These are phyloP conservation scores for Trachemys scripta DNA, from an alignment of 2,113 vertebrate species.

Conservation along the genomic window DNA sequence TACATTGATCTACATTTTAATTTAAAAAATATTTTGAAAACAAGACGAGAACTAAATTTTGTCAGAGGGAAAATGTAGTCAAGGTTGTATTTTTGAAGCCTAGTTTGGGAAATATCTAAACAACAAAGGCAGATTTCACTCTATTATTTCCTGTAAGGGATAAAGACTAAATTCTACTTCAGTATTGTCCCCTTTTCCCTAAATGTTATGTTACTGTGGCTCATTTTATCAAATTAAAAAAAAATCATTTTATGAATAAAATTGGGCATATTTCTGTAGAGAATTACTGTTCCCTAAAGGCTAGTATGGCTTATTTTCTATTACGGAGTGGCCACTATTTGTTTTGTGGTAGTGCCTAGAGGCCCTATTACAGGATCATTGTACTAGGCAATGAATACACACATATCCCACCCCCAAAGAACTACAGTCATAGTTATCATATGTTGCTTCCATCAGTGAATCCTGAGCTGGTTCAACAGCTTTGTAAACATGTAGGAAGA, in stretches of 20 bases:
- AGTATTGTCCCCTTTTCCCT: background rate
- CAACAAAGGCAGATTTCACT: background rate
- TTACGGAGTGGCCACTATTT: background rate
- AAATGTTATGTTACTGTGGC: background rate
- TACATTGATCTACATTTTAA: background rate
- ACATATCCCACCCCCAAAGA: background rate
- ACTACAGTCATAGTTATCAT: background rate
- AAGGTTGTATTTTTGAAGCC: background rate
- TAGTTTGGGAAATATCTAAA: background rate
- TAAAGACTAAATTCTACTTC: background rate
- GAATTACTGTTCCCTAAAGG: background rate
- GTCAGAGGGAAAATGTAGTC: background rate
- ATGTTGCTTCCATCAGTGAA: background rate
- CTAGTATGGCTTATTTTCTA: background rate
- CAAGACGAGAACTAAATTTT: background rate
- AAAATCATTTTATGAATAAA: background rate
- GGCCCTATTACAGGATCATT: background rate
- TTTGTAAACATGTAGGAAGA: background rate
- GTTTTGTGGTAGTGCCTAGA: background rate
- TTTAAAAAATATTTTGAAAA: background rate
- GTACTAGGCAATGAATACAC: background rate
- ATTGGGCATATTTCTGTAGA: background rate
- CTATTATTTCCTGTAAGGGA: background rate
- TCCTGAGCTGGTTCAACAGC: background rate
- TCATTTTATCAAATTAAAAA: background rate